Conservation (phyloP, 2,797 vertebrate genomes). For the Anableps anableps region DNA sequence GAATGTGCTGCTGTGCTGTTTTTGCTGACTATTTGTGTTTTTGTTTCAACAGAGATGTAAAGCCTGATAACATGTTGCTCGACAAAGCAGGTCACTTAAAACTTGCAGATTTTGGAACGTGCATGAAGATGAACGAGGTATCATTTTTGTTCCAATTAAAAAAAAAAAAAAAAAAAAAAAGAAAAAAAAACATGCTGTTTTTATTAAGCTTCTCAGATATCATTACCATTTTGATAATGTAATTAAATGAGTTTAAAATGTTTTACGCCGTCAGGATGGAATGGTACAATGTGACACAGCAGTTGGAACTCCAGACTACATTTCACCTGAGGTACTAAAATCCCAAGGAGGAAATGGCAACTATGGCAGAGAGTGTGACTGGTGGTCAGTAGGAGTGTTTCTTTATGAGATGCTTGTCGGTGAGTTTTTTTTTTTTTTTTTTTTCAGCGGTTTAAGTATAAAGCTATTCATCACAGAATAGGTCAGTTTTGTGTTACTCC, state of each 20-base stretch:
- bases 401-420: slow-evolving; percentile 99
- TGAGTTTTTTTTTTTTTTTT: slow-evolving; percentile 77
- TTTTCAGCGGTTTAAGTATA: not conserved
- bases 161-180: not conserved
- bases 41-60: slow-evolving; percentile 89
- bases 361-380: slow-evolving; percentile 97
- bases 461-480: not conserved
- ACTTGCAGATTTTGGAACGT: slow-evolving; percentile 99
- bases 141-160: slow-evolving; percentile 17
- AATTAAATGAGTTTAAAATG: not conserved
- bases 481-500: slow-evolving; percentile 1
- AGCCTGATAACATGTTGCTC: slow-evolving; percentile 99
- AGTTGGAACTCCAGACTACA: slow-evolving; percentile 98
- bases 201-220: not conserved
- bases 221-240: not conserved
- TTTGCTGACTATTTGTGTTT: slow-evolving; percentile 17
- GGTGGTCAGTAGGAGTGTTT: slow-evolving; percentile 99
- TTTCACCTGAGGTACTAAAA: slow-evolving; percentile 98
- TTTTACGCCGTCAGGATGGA: slow-evolving; percentile 84
- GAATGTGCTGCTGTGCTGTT: not conserved
- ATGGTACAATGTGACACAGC: slow-evolving; percentile 99
- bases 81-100: slow-evolving; percentile 98
- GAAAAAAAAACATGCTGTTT: not conserved
- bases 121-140: slow-evolving; percentile 99
- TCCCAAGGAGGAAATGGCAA: slow-evolving; percentile 98